A percentile compares a stretch with the other conserved stretches of the same genome.
These are phyloP conservation scores for Noctua janthe DNA, from an alignment of 2,888 invertebrate genomes.

Conservation along the genomic window DNA sequence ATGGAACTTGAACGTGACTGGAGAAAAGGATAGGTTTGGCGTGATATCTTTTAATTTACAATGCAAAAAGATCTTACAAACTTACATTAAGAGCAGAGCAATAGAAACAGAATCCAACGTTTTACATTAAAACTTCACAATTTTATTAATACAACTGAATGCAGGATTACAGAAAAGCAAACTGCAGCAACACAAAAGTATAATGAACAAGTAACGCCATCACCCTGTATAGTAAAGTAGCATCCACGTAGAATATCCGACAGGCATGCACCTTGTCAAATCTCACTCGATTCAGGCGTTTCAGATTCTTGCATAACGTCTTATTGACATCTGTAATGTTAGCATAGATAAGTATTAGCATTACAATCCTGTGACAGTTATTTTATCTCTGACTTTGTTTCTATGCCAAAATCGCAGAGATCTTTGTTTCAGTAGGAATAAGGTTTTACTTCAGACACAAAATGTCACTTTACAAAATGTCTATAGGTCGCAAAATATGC, in stretches of 20 bases:
- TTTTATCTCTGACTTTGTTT: background rate
- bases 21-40: background rate
- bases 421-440: background rate
- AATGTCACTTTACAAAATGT: background rate
- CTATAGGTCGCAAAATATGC: background rate
- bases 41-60: background rate
- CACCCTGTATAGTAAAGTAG: background rate
- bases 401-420: background rate
- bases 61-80: background rate
- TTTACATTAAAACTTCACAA: background rate
- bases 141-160: background rate
- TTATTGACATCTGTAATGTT: background rate
- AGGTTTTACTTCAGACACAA: background rate
- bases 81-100: too few relatives aligned
- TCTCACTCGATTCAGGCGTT: background rate
- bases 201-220: background rate
- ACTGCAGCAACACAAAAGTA: background rate
- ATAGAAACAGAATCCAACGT: background rate
- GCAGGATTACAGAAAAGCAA: background rate
- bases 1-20: too few relatives aligned
- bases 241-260: background rate
- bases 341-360: background rate
- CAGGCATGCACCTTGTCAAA: background rate
- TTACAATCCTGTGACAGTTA: background rate
- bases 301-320: background rate